Evolutionary conservation across 2,888 invertebrate genomes (phyloP).

Genomic region (Branchipolynoe longqiensis): DNA sequence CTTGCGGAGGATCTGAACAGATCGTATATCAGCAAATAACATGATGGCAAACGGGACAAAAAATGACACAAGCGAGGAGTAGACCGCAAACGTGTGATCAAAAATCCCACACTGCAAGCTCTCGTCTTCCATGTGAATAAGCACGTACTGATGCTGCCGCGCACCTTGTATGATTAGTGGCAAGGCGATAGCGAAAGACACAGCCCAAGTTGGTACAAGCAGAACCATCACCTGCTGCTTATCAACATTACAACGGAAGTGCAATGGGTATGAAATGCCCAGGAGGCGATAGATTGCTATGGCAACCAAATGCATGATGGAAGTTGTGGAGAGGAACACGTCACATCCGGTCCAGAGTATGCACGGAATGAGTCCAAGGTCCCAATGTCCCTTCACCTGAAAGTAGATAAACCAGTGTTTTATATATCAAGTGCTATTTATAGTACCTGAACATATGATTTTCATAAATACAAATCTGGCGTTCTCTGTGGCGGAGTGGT

Average conservation of each 20-base stretch:
- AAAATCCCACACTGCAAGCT: slow-evolving; percentile 67
- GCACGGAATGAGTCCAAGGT: slow-evolving; percentile 66
- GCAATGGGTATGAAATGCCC: slow-evolving; percentile 67
- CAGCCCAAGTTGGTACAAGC: slow-evolving; percentile 66
- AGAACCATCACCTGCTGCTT: slow-evolving; percentile 65
- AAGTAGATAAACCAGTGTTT: too few species aligned
- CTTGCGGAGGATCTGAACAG: slow-evolving; percentile 65
- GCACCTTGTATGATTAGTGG: slow-evolving; percentile 67
- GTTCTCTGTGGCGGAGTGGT: too few species aligned
- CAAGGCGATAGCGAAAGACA: slow-evolving; percentile 67
- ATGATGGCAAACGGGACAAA: slow-evolving; percentile 68
- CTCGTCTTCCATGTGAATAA: slow-evolving; percentile 46
- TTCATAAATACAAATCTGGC: too few species aligned
- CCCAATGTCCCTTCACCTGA: slow-evolving; percentile 67
- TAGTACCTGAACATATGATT: too few species aligned
- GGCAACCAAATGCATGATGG: slow-evolving; percentile 69
- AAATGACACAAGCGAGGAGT: slow-evolving; percentile 69
- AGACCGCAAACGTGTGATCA: slow-evolving; percentile 68
- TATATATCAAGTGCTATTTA: too few species aligned
- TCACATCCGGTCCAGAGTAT: slow-evolving; percentile 69
- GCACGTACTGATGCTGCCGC: slow-evolving; percentile 62
- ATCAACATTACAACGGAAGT: slow-evolving; percentile 62
- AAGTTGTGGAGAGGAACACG: slow-evolving; percentile 69
- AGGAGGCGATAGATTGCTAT: slow-evolving; percentile 68
- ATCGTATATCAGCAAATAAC: slow-evolving; percentile 68